Percentiles rank a stretch among this genome's conserved stretches.
These are phyloP conservation scores for Rhinolophus ferrumequinum DNA, from an alignment of 2,113 vertebrate species.

Conservation along the genomic window DNA sequence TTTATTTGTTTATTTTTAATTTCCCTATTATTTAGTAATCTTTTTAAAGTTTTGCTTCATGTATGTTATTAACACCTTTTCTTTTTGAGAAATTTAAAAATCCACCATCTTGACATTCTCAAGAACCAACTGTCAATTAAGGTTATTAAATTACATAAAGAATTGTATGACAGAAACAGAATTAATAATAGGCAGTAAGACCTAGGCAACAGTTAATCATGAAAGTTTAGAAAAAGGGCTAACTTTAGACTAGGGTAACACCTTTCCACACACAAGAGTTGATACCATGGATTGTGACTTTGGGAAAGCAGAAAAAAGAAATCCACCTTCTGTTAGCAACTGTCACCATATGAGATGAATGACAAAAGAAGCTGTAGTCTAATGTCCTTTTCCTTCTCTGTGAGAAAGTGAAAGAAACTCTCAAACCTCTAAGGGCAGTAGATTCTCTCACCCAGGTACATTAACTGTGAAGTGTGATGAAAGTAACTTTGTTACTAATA, in stretches of 20 bases:
- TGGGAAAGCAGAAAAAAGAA: neutral
- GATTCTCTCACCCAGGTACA: neutral
- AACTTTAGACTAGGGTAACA: neutral
- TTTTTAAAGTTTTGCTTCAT: neutral
- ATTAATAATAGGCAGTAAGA: neutral
- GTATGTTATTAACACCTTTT: neutral
- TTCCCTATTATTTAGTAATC: neutral
- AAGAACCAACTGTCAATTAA: neutral
- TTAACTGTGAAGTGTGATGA: neutral
- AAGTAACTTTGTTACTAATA: neutral
- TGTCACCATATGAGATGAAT: neutral
- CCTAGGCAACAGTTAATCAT: neutral
- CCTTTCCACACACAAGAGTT: neutral
- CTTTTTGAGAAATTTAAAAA: conserved; percentile 16
- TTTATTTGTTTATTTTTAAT: neutral
- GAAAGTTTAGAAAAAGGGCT: neutral
- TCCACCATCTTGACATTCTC: neutral
- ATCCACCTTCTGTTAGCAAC: neutral
- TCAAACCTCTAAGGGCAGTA: neutral
- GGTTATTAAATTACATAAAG: conserved; percentile 6
- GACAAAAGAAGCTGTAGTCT: neutral
- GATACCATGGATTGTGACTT: neutral
- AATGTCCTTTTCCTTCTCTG: neutral
- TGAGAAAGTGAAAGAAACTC: neutral
- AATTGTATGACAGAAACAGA: neutral